Base-by-base conservation (phyloP, 2,888 invertebrate genomes). In the Microplitis deprimator region DNA sequence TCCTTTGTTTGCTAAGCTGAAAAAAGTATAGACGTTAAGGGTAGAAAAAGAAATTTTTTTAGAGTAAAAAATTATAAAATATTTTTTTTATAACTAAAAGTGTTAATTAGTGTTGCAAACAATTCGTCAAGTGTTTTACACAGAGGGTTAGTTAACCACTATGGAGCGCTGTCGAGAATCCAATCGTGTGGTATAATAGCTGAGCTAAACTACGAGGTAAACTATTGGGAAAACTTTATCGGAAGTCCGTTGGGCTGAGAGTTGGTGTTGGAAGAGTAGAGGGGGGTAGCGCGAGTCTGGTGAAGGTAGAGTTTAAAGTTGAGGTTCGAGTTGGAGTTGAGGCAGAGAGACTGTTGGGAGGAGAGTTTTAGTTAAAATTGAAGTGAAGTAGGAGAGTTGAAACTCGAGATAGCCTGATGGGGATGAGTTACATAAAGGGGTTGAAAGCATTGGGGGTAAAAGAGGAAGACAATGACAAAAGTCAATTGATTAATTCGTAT, bases 151-250 rank as follows among this genome's bases (percentile, higher is more conserved):
- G 72, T 72, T 72, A 62, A 41, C 64, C 64, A 39, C 20, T 39
- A 41, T 50, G 79, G 82, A 80, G 79, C 82, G 81, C 79, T 83
- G 84, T 84, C 81, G 77, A 80, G 80, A 81, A 84, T 82, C 80
- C 82, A 84, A 84, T 84, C 82, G 84, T 83, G 83, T 80, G 83
- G 82, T 82, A 83, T 83, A 85, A 84, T 84, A 81, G 82, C 80
- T 79, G 82, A 80, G 83, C 82, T 82, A 84, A 84, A 82, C 83
- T 83, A 81, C 79, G 78, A 68, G 76, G 68, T 70, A 79, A 83
- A 82, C 79, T 83, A 82, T 84, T 82, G 82, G 76, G 79, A 80
- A 80, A 81, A 78, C 81, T 81, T 77, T 76, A 79, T 79, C 81
- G 81, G 77, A 72, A 72, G 73, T 68, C 69, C 73, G 70, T 65